Conservation (phyloP, 2,888 invertebrate species). For the Tethea ocularis region DNA sequence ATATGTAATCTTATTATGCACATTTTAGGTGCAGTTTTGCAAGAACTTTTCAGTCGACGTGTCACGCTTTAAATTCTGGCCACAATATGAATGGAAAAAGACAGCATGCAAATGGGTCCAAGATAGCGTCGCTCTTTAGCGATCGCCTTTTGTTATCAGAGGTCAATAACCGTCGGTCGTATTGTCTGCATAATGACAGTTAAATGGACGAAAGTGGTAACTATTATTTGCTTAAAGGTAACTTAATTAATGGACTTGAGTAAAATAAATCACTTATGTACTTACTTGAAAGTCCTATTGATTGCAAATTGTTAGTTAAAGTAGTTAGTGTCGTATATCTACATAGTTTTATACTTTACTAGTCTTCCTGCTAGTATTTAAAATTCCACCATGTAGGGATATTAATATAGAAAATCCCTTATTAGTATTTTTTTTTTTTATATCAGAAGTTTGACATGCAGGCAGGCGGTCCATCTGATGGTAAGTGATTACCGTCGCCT, state of each 20-base stretch:
- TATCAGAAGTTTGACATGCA: too few relatives aligned
- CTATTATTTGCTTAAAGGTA: background rate
- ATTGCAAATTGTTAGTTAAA: background rate
- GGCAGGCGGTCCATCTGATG: too few relatives aligned
- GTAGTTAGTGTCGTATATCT: too few relatives aligned
- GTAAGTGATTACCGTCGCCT: too few relatives aligned
- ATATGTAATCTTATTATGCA: background rate
- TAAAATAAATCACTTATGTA: background rate
- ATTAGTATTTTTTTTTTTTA: too few relatives aligned
- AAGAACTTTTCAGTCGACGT: background rate
- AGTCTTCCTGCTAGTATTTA: too few relatives aligned
- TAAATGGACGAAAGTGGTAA: background rate
- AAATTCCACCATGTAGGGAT: too few relatives aligned
- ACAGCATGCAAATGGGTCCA: background rate
- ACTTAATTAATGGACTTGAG: background rate
- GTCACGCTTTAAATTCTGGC: background rate
- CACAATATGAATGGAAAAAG: background rate
- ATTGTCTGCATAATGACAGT: background rate
- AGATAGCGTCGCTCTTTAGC: background rate
- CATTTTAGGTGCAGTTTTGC: background rate
- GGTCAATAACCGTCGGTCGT: slow-evolving; percentile 12
- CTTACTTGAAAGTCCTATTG: background rate
- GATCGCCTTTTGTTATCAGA: slow-evolving; percentile 18
- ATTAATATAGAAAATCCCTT: too few relatives aligned
- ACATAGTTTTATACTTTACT: too few relatives aligned